Base-by-base conservation (phyloP, 2,113 vertebrate species). In the Ibidorhyncha struthersii region DNA sequence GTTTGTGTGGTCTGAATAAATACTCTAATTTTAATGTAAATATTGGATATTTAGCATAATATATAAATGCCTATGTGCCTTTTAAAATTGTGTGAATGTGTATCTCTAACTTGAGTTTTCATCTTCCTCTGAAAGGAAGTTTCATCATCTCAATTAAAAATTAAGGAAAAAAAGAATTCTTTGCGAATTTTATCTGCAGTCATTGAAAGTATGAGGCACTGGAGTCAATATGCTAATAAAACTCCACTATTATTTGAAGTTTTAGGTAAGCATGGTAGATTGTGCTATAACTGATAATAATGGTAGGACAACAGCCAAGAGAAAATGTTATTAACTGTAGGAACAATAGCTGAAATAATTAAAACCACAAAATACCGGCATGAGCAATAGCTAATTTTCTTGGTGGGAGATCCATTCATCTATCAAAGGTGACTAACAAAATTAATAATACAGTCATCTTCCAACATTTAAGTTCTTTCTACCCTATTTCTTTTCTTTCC, bases 171-270 rank as follows among this genome's bases (percentile, higher is more conserved):
- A 73, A 95, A 94, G 62, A 98, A 97, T 97, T 98, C 99, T 59
- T 96, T 99, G 92, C 98, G 99, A 93, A 98, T 99, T 94, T 70
- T 99, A 96, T 99, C 99, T 86, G 98, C 98, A 83, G 98, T 99
- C 86, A 99, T 99, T 86, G 98, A 98, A 89, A 99, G 99, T 76
- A 98, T 99, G 99, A 99, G 97, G 97, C 98, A 99, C 96, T 99
- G 99, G 99, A 98, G 98, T 96, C 98, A 99, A 89, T 99, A 98
- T 71, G 85, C 98, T 89, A 97, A 98, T 85, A 99, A 97, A 98
- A 96, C 97, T 65, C 63, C 98, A 3, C 97, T 98, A 65, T 91
- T 99, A 38, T 99, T 99, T 98, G 99, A 99, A 98, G 96, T 99
- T 95, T 98, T 99, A 94, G 99, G 99, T 99, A 96, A 96, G 99